phyloP scores from a whole-genome alignment of 2,888 invertebrate species.

The Sphinx pinastri region DNA sequence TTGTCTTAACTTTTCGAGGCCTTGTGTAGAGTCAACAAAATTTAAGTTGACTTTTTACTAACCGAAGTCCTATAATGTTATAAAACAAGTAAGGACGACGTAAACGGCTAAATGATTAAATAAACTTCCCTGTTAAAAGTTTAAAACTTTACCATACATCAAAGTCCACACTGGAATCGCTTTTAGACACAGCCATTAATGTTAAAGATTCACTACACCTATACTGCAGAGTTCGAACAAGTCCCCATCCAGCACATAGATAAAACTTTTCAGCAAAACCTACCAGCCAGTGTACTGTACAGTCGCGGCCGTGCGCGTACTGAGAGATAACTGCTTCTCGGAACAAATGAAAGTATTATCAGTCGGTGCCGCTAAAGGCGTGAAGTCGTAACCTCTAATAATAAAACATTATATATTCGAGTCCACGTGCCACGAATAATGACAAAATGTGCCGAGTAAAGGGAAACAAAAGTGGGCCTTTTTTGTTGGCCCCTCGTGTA shows the following conservation, averaged over 20 bases:
- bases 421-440: conserved; percentile 79
- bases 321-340: conserved; percentile 72
- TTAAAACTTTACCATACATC: not conserved
- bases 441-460: conserved; percentile 70
- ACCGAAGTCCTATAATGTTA: too few relatives aligned
- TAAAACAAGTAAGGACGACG: too few relatives aligned
- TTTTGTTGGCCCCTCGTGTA: conserved; percentile 60
- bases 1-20: too few relatives aligned
- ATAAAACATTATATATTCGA: conserved; percentile 83
- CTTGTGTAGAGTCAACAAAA: too few relatives aligned
- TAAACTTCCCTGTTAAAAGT: too few relatives aligned
- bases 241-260: not conserved
- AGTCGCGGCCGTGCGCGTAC: conserved; percentile 32
- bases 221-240: not conserved
- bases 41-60: too few relatives aligned
- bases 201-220: not conserved
- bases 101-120: too few relatives aligned
- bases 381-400: conserved; percentile 79
- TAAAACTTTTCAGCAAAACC: conserved; percentile 18
- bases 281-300: conserved; percentile 1
- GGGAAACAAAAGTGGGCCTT: conserved; percentile 73
- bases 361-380: conserved; percentile 73
- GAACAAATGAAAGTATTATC: conserved; percentile 80
- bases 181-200: too few relatives aligned
- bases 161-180: not conserved